Conservation (phyloP, 2,797 vertebrate species). For the Muraenolepis orangiensis region DNA sequence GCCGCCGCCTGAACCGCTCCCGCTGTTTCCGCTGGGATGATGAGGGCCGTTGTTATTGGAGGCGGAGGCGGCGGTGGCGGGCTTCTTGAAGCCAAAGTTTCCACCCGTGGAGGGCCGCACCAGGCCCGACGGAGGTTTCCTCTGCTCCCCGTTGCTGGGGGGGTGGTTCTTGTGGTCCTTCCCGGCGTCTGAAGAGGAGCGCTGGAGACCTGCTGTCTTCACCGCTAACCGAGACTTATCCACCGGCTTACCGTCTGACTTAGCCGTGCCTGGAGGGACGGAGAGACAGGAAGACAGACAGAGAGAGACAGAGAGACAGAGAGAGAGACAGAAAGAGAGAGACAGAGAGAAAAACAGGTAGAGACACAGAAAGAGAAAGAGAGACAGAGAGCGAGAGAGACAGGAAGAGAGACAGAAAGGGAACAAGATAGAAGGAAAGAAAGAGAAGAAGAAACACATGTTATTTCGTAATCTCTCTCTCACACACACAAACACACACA, state of each 20-base stretch:
- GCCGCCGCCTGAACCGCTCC: slow-evolving; percentile 71
- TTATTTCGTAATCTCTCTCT: neutral
- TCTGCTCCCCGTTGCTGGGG: slow-evolving; percentile 70
- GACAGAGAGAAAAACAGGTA: too few relatives aligned
- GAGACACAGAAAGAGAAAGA: too few relatives aligned
- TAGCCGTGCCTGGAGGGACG: slow-evolving; percentile 49
- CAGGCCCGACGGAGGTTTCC: slow-evolving; percentile 90
- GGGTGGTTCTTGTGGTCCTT: slow-evolving; percentile 74
- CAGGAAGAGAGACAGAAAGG: too few relatives aligned
- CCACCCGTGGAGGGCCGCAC: slow-evolving; percentile 82
- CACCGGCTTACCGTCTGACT: slow-evolving; percentile 62
- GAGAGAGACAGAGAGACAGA: neutral
- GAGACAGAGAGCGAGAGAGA: too few relatives aligned
- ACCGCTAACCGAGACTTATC: slow-evolving; percentile 88
- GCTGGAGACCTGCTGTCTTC: slow-evolving; percentile 84
- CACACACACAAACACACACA: neutral
- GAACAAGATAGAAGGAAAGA: neutral
- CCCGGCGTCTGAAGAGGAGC: slow-evolving; percentile 89
- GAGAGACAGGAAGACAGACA: too few relatives aligned
- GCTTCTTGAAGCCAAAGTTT: slow-evolving; percentile 93
- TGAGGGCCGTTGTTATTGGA: slow-evolving; percentile 73
- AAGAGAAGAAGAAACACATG: neutral
- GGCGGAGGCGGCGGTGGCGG: slow-evolving; percentile 66
- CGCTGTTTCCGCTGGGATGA: slow-evolving; percentile 59
- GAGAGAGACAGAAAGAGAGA: neutral